These are phyloP conservation scores for Frieseomelitta varia DNA, from an alignment of 1,140 invertebrate genomes.

Conservation along the genomic window DNA sequence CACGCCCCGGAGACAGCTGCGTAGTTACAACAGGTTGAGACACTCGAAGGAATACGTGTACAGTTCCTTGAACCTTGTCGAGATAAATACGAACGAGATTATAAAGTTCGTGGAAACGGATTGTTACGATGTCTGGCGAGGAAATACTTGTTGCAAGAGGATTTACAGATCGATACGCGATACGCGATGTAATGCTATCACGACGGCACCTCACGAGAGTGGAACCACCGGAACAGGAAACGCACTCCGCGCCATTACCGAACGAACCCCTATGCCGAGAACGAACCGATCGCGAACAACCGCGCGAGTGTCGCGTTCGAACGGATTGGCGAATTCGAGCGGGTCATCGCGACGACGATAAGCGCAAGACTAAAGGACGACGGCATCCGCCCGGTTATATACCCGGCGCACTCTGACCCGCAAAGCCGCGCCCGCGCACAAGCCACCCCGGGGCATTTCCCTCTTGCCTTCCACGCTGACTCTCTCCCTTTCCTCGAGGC, in stretches of 20 bases:
- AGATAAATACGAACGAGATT: neutral
- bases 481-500: constrained; percentile 56
- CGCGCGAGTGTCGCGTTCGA: constrained; percentile 5
- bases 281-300: constrained; percentile 29
- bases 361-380: constrained; percentile 79
- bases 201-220: neutral
- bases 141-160: too few species aligned
- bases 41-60: too few species aligned
- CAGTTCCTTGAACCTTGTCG: too few species aligned
- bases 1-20: neutral
- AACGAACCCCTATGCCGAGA: neutral
- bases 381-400: constrained; percentile 81
- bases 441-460: constrained; percentile 67
- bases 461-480: constrained; percentile 48
- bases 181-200: too few species aligned
- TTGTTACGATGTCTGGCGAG: too few species aligned
- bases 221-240: neutral
- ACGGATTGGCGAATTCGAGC: constrained; percentile 35
- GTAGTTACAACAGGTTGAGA: constrained; percentile 25
- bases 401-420: constrained; percentile 80
- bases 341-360: constrained; percentile 71
- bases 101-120: neutral
- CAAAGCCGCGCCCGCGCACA: constrained; percentile 79
- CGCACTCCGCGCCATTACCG: constrained; percentile 13
- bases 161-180: neutral